Base-by-base conservation (phyloP, 2,888 invertebrate genomes). In the Plebejus melissa region DNA sequence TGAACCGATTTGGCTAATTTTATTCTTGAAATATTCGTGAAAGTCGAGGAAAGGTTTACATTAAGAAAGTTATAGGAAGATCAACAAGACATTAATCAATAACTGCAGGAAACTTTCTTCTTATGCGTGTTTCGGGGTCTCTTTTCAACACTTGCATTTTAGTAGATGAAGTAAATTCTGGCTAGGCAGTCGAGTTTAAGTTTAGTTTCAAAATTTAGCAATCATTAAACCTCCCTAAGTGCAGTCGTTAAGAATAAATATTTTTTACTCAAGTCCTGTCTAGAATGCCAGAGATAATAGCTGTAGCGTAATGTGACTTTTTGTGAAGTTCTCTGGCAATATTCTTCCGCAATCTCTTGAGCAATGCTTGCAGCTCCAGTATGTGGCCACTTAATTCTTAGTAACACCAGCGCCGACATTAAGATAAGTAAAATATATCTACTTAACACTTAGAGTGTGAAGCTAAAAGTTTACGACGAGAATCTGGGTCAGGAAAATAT, bases 361-460 rank as follows among this genome's bases (percentile, higher is more conserved):
- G 77, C 58, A 54, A 36, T 41, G 71, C 70, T 41, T 58, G 57
- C 75, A 41, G 57, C 75, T 75, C 38, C 16, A 75, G 71, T 46
- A 75, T 78, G 78, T 77, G 78, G 80, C 78, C 79, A 81, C 79
- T 81, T 79, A 80, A 80, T 78, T 80, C 79, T 65, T 74, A 78
- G 78, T 79, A 81, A 80, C 80, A 80, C 78, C 78, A 77, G 78
- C 76, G 77, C 77, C 65, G 79, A 80, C 79, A 81, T 80, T 80
- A 80, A 80, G 80, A 81, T 79, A 80, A 79, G 77, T 75, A 78
- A 77, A 78, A 80, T 80, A 78, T 80, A 80, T 80, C 78, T 78
- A 78, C 77, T 54, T 50, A 77, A 28, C 57, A 69, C 54, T 57
- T 75, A 32, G 41, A 54, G 28, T 57, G 69, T 75, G 36, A 16